A percentile compares a stretch with the other conserved stretches of the same genome.
phyloP scores from a whole-genome alignment of 2,888 invertebrate genomes.

The Amphipoea oculea region DNA sequence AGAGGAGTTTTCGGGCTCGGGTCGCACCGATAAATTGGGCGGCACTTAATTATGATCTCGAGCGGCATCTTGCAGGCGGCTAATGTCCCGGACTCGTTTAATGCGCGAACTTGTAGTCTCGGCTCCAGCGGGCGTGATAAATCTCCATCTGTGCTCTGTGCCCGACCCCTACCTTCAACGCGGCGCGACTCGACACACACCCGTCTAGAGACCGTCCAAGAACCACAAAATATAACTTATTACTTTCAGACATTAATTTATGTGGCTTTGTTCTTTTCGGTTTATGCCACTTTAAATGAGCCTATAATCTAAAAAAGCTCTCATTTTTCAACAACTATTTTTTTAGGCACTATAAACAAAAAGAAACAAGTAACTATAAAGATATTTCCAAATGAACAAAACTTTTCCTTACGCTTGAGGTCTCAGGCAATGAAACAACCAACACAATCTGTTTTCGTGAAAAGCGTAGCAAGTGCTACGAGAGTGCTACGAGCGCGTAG shows the following conservation, averaged over 20 bases:
- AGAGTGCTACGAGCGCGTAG: slow-evolving; percentile 52
- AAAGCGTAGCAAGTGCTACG: slow-evolving; percentile 59
- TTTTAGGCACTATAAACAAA: background rate
- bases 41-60: slow-evolving; percentile 91
- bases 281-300: background rate
- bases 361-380: background rate
- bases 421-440: slow-evolving; percentile 26
- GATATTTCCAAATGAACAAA: slow-evolving; percentile 18
- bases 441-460: slow-evolving; percentile 18
- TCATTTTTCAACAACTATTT: background rate
- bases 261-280: slow-evolving; percentile 9
- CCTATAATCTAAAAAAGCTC: background rate
- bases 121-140: slow-evolving; percentile 89
- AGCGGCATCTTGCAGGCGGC: slow-evolving; percentile 90
- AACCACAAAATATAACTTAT: slow-evolving; percentile 38
- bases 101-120: slow-evolving; percentile 90
- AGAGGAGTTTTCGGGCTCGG: slow-evolving; percentile 88
- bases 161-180: slow-evolving; percentile 73
- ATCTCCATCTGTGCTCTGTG: slow-evolving; percentile 86
- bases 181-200: slow-evolving; percentile 64
- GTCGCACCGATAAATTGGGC: slow-evolving; percentile 90
- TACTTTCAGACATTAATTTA: slow-evolving; percentile 23
- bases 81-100: slow-evolving; percentile 90
- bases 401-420: background rate
- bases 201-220: slow-evolving; percentile 61